A percentile compares a stretch with the other conserved stretches of the same genome.
phyloP scores from a whole-genome alignment of 1,140 invertebrate genomes.

The Pristionchus pacificus region DNA sequence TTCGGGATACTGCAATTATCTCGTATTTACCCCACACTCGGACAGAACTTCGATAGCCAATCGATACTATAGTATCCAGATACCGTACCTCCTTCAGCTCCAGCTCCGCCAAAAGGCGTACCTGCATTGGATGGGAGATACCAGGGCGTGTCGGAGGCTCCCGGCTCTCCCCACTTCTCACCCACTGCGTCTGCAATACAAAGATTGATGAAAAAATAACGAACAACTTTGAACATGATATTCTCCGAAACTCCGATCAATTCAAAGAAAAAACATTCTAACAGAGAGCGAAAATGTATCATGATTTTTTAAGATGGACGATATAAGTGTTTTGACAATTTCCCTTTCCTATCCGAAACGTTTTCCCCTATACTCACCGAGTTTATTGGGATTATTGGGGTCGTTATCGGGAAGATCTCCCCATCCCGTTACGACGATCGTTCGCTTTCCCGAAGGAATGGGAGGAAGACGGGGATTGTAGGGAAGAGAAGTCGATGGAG shows the following conservation, averaged over 20 bases:
- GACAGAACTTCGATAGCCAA: neutral
- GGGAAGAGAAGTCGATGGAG: neutral
- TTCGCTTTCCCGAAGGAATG: constrained; percentile 18
- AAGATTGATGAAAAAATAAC: neutral
- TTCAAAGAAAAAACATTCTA: constrained; percentile 16
- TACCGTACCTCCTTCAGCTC: neutral
- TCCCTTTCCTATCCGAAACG: neutral
- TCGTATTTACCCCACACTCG: constrained; percentile 8
- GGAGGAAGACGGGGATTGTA: constrained; percentile 18
- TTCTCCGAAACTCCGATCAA: constrained; percentile 3
- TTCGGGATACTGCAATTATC: constrained; percentile 3
- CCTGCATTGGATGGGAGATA: neutral
- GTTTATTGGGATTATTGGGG: constrained; percentile 29
- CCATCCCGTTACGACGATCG: constrained; percentile 31
- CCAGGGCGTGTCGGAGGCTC: constrained; percentile 1
- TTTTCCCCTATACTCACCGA: constrained; percentile 1
- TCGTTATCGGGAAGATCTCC: constrained; percentile 35
- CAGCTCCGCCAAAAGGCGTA: neutral
- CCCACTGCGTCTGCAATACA: neutral
- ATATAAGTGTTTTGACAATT: constrained; percentile 6
- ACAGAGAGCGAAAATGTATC: constrained; percentile 9
- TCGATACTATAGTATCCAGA: neutral
- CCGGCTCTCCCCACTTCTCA: neutral
- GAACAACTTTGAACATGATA: neutral
- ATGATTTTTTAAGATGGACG: constrained; percentile 17